Percentiles rank a stretch among this genome's conserved stretches.
Conservation (phyloP, 2,888 invertebrate genomes). For the Leucophenga montana region DNA sequence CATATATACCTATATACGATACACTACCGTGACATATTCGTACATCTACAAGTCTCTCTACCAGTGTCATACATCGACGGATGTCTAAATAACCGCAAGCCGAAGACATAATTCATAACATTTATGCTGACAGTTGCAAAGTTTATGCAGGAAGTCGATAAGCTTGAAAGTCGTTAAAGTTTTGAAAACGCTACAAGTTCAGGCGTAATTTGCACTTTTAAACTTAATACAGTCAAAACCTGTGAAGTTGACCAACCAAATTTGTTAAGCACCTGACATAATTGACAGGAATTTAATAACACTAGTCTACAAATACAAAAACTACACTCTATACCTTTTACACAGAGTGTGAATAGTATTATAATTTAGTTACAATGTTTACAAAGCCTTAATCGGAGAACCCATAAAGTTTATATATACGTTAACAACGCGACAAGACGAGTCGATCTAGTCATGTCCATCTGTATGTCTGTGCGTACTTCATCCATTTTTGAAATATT, state of each 20-base stretch:
- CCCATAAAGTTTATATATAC: too few species aligned
- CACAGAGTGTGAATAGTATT: too few species aligned
- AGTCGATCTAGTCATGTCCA: too few species aligned
- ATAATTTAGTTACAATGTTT: too few species aligned
- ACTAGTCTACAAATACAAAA: too few species aligned
- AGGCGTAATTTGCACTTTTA: too few species aligned
- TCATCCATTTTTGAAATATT: too few species aligned
- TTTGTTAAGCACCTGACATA: background rate
- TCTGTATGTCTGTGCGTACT: too few species aligned
- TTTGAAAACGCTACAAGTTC: background rate
- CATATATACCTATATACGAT: constrained; percentile 14
- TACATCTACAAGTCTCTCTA: background rate
- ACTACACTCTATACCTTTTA: too few species aligned
- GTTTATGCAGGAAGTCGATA: constrained; percentile 22
- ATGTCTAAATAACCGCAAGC: constrained; percentile 27
- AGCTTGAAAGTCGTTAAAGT: background rate
- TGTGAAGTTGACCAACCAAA: background rate
- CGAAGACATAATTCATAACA: constrained; percentile 47
- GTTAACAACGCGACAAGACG: too few species aligned
- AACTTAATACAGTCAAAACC: background rate
- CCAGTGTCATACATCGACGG: too few species aligned
- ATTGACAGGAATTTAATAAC: background rate
- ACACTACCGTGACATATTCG: constrained; percentile 10
- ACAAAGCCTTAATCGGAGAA: too few species aligned
- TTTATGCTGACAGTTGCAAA: constrained; percentile 45